Evolutionary conservation across 2,797 vertebrate species (phyloP).

Genomic region (Acestrorhynchus altus): DNA sequence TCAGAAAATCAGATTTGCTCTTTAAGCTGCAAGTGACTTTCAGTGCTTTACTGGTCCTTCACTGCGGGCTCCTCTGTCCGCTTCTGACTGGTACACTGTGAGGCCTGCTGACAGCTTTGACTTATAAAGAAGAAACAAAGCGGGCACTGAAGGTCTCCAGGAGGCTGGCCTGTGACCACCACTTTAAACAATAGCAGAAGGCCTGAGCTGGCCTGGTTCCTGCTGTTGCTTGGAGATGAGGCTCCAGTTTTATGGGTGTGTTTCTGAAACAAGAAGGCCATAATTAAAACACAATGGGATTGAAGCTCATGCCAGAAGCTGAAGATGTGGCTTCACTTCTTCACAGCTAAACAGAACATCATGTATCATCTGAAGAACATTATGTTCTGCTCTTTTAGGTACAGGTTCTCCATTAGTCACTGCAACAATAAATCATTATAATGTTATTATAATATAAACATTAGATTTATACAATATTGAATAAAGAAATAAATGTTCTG

Average conservation of each 20-base stretch:
- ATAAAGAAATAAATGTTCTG: too few relatives aligned
- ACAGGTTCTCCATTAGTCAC: too few relatives aligned
- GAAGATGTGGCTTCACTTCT: neutral
- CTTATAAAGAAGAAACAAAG: too few relatives aligned
- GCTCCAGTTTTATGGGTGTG: neutral
- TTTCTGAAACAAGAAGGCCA: neutral
- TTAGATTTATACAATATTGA: too few relatives aligned
- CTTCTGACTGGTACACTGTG: too few relatives aligned
- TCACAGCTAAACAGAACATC: neutral
- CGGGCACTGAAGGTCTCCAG: neutral
- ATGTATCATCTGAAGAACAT: neutral
- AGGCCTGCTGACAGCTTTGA: neutral
- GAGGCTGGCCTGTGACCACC: neutral
- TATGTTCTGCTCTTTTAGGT: too few relatives aligned
- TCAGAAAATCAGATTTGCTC: too few relatives aligned
- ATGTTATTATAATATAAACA: too few relatives aligned
- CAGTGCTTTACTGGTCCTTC: too few relatives aligned
- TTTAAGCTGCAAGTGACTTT: too few relatives aligned
- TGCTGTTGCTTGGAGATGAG: constrained; percentile 2
- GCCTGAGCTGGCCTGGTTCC: neutral
- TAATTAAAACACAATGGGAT: constrained; percentile 38
- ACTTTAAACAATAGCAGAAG: neutral
- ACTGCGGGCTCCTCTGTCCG: too few relatives aligned
- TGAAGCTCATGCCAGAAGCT: neutral
- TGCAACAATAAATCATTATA: too few relatives aligned